Conservation (phyloP, 2,113 vertebrate species). For the Psittacula cyanocephala region DNA sequence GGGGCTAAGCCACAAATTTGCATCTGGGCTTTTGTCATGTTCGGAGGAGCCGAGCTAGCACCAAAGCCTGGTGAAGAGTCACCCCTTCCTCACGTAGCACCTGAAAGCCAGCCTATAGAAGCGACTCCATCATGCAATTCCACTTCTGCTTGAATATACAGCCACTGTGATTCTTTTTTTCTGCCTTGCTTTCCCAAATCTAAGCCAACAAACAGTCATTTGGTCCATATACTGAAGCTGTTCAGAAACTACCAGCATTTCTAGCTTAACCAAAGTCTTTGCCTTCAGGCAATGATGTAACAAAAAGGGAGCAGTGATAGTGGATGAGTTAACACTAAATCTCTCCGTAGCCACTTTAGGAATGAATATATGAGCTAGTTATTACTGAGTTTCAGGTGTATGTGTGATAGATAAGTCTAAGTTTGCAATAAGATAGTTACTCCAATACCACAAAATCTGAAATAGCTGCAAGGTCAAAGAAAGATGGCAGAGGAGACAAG, state of each 20-base stretch:
- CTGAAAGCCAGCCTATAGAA: not conserved
- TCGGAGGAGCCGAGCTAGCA: not conserved
- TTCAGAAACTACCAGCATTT: slow-evolving; percentile 21
- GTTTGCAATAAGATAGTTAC: not conserved
- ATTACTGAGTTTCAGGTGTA: not conserved
- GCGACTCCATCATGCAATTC: not conserved
- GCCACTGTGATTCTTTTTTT: not conserved
- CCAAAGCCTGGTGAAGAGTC: not conserved
- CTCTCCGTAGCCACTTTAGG: not conserved
- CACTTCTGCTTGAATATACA: not conserved
- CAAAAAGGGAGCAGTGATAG: not conserved
- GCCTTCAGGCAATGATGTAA: not conserved
- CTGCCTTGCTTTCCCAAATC: not conserved
- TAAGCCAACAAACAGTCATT: not conserved
- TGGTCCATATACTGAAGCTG: not conserved
- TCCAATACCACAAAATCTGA: not conserved
- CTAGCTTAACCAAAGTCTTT: slow-evolving; percentile 12
- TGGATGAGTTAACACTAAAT: not conserved
- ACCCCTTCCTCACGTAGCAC: not conserved
- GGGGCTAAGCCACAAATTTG: slow-evolving; percentile 15
- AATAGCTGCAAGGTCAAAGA: not conserved
- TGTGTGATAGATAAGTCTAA: not conserved
- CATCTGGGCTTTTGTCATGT: not conserved
- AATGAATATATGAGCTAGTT: not conserved
- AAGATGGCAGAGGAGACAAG: not conserved